Evolutionary conservation across 2,888 invertebrate species (phyloP), one percentile per base, ranked within the genome.

Genomic region (Torymus aiolomorphi): DNA sequence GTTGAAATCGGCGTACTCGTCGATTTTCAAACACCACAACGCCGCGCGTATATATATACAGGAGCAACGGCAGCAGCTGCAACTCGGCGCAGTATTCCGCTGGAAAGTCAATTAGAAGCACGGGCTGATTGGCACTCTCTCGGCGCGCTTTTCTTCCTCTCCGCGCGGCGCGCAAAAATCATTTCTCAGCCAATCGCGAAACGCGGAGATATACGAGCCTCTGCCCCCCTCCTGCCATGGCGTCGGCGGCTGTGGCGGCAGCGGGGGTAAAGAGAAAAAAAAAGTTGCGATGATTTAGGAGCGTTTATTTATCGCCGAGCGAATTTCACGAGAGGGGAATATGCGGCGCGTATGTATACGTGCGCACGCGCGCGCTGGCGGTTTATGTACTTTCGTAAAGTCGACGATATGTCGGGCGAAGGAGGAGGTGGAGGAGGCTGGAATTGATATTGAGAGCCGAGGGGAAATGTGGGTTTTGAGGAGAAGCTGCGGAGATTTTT

Each of bases 51-150:
- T 10, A 42, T 3, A 31, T 42, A 10, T 42, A 31, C 42, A 42
- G 42, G 8, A 42, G 8, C 31, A n/a, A 65, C 49, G 51, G 49
- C 18, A 13, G 76, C 61, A 16, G 57, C 42, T 13, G 54, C 69
- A 54, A 67, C 42, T 42, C 42, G 42, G 42, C 42, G 42, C 42
- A 42, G 42, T 59, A 66, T 5, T 62, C 61, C 52, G 11, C 67
- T 54, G 76, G 72, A 80, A 67, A 80, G 80, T 80, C 76, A 76
- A 78, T 80, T 80, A 80, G 67, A 76, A 67, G 65, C 79, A 13
- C 51, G 57, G 61, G n/a, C 65, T 63, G 77, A 71, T 65, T 65
- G 77, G 71, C 59, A 14, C 77, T 71, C 63, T 42, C 42, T 42
- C 42, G 42, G 8, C 8, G 42, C 2, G 61, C 66, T 66, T 66